phyloP scores from a whole-genome alignment of 2,888 invertebrate species.

The Exocentrus adspersus region DNA sequence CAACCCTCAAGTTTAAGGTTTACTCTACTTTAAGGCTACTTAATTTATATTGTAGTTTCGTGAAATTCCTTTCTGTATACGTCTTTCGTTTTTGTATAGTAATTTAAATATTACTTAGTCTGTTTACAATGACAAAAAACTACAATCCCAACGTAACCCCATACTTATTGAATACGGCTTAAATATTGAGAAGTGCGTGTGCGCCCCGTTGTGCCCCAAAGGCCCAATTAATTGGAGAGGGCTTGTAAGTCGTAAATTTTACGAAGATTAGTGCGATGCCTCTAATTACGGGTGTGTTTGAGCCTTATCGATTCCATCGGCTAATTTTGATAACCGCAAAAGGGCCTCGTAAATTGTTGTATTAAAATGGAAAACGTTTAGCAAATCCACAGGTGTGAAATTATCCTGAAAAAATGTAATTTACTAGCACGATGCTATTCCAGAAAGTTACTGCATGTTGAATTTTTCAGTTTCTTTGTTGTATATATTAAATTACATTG shows the following conservation, averaged over 20 bases:
- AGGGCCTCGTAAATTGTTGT: neutral
- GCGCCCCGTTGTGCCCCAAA: slow-evolving; percentile 10
- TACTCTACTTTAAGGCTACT: too few species aligned
- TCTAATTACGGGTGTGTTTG: neutral
- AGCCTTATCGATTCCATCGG: neutral
- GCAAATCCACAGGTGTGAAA: too few species aligned
- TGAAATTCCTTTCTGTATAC: too few species aligned
- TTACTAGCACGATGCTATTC: too few species aligned
- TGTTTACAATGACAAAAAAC: neutral
- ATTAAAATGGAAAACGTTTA: neutral
- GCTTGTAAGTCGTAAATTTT: slow-evolving; percentile 1
- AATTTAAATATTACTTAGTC: too few species aligned
- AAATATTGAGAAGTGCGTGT: slow-evolving; percentile 6
- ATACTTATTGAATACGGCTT: slow-evolving; percentile 6
- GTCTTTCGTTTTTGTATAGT: too few species aligned
- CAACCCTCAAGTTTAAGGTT: too few species aligned
- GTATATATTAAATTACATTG: too few species aligned
- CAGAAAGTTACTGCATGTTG: too few species aligned
- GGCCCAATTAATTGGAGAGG: neutral
- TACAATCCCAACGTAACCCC: neutral
- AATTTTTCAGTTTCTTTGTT: too few species aligned
- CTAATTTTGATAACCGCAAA: neutral
- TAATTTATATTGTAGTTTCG: too few species aligned
- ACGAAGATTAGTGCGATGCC: slow-evolving; percentile 1
- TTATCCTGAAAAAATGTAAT: too few species aligned